These are phyloP conservation scores for Calypte anna DNA, from an alignment of 2,113 vertebrate genomes.

Conservation along the genomic window DNA sequence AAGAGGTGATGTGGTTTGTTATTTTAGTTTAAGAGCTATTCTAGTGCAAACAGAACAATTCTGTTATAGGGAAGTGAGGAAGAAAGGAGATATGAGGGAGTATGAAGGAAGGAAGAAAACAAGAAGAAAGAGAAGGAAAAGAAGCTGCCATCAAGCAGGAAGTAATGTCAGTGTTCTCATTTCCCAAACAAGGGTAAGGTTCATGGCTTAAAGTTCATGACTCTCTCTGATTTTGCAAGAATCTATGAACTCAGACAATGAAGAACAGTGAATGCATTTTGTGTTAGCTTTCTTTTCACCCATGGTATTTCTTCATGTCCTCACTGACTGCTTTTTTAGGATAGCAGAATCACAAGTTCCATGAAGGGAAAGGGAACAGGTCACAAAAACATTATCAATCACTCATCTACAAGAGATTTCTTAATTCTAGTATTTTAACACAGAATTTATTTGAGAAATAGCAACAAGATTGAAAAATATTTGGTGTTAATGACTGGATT, in stretches of 20 bases:
- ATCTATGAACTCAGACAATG: neutral
- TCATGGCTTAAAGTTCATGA: neutral
- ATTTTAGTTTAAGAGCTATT: slow-evolving; percentile 41
- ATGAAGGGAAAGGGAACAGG: neutral
- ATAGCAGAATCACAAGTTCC: neutral
- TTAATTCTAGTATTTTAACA: neutral
- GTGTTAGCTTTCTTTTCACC: neutral
- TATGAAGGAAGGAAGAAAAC: neutral
- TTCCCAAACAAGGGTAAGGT: neutral
- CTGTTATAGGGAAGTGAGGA: neutral
- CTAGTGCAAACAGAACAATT: neutral
- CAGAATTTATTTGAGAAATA: neutral
- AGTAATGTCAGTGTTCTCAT: neutral
- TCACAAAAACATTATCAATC: neutral
- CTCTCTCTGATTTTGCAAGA: neutral
- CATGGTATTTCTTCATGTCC: neutral
- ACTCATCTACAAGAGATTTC: neutral
- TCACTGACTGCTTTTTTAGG: neutral
- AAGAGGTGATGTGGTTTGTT: slow-evolving; percentile 6
- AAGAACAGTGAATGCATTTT: neutral
- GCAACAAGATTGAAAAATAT: neutral
- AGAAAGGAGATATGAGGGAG: neutral
- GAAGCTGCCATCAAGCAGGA: neutral
- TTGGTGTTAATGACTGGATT: neutral
- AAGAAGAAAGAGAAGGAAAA: neutral